Evolutionary conservation across 2,888 invertebrate species (phyloP).

Genomic region (Periphyllus acericola): DNA sequence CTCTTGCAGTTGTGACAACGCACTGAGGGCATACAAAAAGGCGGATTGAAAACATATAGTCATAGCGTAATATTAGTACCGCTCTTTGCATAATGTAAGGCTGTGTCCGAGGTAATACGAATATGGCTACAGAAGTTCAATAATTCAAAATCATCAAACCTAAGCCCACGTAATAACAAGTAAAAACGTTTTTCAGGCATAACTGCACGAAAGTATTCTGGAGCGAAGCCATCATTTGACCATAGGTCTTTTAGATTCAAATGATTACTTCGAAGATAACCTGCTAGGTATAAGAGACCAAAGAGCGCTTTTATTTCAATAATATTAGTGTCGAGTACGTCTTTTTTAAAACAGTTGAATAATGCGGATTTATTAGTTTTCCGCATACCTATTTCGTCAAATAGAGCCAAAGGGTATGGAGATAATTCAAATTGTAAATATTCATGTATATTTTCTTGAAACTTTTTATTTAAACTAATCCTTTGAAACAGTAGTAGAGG

Average conservation of each 20-base stretch:
- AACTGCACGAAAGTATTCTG: conserved; percentile 1
- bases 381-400: conserved; percentile 7
- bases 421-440: conserved; percentile 19
- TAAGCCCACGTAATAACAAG: neutral
- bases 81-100: no score
- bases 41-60: no score
- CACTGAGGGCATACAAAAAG: no score
- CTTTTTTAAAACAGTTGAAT: no score
- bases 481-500: conserved; percentile 18
- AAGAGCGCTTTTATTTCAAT: neutral
- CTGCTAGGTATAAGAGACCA: neutral
- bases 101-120: no score
- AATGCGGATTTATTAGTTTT: no score
- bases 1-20: no score
- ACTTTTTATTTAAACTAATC: no score
- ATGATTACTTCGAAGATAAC: neutral
- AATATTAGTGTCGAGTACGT: no score
- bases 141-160: neutral
- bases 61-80: no score
- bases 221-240: neutral
- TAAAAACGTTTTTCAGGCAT: conserved; percentile 7
- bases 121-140: no score
- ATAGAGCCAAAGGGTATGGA: conserved; percentile 14
- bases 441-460: no score
- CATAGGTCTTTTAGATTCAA: neutral